Base-by-base conservation (phyloP, 2,888 invertebrate species). In the Lithophane leautieri region DNA sequence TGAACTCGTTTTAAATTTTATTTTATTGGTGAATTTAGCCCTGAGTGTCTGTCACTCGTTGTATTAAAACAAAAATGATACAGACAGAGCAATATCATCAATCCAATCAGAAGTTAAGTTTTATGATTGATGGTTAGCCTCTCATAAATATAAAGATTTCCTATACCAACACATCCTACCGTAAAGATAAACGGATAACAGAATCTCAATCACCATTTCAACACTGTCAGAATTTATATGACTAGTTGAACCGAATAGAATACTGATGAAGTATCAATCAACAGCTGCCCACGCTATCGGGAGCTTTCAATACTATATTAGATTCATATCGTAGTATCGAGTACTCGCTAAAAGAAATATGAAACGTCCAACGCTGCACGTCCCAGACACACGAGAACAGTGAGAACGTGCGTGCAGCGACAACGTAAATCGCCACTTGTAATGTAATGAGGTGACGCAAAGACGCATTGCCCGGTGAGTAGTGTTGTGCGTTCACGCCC, bases 371-470 rank as follows among this genome's bases (percentile, higher is more conserved):
- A n/a, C n/a, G 73, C 44, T 76, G 69, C 54, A 81, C 63, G 69
- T 78, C 69, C 79, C 75, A 67, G 79, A 84, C 85, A 88, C 85
- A 86, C 87, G 73, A 85, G 85, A 72, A 81, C 80, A 66, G 40
- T 79, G 79, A 83, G 65, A 88, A 85, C 87, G 91, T 91, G 94
- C 94, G 94, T 94, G 94, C 90, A 85, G 70, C 78, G 86, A 73
- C 88, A 85, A 86, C 89, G 92, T 94, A 93, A 93, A 93, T 94
- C 92, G 91, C 83, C 79, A 88, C 85, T 88, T 89, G 92, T 89
- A 90, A 90, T 91, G 91, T 94, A 93, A 94, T 93, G 93, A 93
- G 93, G 92, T 92, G 94, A 90, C 89, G 88, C 88, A 84, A 84
- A 85, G 89, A 90, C 85, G 84, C 85, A 89, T 88, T 76, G 79